Evolutionary conservation across 1,140 invertebrate genomes (phyloP).

Genomic region (Pogonomyrmex californicus): DNA sequence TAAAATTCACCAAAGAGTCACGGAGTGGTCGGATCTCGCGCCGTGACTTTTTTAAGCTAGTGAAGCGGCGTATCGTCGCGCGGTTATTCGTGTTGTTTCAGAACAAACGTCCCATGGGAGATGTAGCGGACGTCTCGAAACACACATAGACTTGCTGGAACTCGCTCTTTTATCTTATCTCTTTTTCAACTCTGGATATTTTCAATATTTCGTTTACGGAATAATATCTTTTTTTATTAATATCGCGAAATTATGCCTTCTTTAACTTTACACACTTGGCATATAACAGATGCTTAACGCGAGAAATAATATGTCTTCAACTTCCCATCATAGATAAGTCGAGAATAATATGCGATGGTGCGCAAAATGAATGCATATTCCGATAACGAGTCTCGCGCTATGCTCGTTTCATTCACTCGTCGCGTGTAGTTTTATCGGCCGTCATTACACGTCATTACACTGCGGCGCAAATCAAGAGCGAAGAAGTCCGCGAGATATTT

Average conservation of each 20-base stretch:
- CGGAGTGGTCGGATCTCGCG: background rate
- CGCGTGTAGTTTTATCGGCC: conserved; percentile 20
- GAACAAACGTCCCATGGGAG: background rate
- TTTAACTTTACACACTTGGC: background rate
- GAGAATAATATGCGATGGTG: background rate
- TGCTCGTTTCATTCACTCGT: conserved; percentile 14
- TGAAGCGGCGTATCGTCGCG: background rate
- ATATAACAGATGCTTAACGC: background rate
- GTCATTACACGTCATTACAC: background rate
- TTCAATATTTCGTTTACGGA: background rate
- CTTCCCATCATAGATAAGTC: background rate
- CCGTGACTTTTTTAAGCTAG: background rate
- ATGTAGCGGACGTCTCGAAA: background rate
- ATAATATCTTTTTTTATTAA: background rate
- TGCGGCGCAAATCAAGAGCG: background rate
- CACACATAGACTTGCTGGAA: background rate
- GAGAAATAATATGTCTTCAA: background rate
- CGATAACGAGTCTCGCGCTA: conserved; percentile 15
- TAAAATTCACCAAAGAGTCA: conserved; percentile 38
- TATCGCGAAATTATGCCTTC: background rate
- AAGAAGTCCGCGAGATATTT: conserved; percentile 28
- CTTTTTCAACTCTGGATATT: background rate
- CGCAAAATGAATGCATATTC: conserved; percentile 9
- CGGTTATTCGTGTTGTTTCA: conserved; percentile 1
- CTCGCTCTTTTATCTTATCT: background rate